Percentiles rank a stretch among this genome's conserved stretches.
Evolutionary conservation across 2,888 invertebrate species (phyloP).

Genomic region (Loripinus fragilis): DNA sequence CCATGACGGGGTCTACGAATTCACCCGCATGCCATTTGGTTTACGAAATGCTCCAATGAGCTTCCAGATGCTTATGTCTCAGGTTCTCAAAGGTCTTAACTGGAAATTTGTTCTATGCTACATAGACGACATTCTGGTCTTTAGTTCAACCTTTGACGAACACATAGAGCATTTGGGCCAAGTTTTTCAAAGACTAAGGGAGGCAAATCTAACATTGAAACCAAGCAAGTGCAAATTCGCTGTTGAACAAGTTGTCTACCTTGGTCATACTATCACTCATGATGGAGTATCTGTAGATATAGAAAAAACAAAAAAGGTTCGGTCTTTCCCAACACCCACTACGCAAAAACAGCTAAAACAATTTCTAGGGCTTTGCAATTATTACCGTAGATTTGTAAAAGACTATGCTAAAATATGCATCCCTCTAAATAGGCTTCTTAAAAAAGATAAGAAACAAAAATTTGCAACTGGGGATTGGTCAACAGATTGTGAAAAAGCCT

Average conservation of each 20-base stretch:
- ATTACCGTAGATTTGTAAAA: constrained; percentile 51
- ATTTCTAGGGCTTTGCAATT: constrained; percentile 55
- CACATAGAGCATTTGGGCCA: constrained; percentile 47
- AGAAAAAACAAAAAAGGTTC: background rate
- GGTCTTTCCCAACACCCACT: constrained; percentile 13
- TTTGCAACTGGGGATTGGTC: too few species aligned
- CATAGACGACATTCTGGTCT: constrained; percentile 62
- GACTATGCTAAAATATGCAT: constrained; percentile 41
- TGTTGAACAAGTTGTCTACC: constrained; percentile 9
- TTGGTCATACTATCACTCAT: constrained; percentile 21
- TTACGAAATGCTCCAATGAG: constrained; percentile 52
- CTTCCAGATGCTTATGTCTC: constrained; percentile 53
- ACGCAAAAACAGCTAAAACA: constrained; percentile 24
- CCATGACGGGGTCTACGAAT: constrained; percentile 49
- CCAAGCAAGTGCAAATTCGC: constrained; percentile 61
- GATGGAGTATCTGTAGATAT: constrained; percentile 19
- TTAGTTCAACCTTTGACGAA: constrained; percentile 43
- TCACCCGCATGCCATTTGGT: constrained; percentile 57
- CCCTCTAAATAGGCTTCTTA: constrained; percentile 49
- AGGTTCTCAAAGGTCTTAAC: constrained; percentile 48
- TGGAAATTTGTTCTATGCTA: constrained; percentile 60
- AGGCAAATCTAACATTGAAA: constrained; percentile 53
- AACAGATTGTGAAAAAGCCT: constrained; percentile 22
- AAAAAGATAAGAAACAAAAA: constrained; percentile 32
- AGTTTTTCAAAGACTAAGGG: constrained; percentile 45